These are phyloP conservation scores for Vannuccia rotundouncinata DNA, from an alignment of 2,888 invertebrate species.

Conservation along the genomic window DNA sequence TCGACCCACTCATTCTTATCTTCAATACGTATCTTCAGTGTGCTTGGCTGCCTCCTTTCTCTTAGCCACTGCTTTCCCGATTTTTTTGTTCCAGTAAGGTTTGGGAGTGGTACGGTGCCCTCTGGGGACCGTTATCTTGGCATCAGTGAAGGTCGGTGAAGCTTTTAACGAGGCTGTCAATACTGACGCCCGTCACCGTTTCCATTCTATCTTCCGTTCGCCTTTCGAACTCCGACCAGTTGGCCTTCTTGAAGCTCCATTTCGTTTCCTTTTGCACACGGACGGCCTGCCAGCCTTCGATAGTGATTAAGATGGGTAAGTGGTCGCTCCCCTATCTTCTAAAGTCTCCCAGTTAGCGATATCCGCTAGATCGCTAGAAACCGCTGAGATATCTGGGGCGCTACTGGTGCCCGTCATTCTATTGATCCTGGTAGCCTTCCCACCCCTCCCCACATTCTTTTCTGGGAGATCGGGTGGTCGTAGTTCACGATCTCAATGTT, in stretches of 20 bases:
- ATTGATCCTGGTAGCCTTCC: not conserved
- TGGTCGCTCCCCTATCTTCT: not conserved
- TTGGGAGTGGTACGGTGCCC: not conserved
- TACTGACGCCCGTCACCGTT: not conserved
- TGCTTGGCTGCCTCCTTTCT: not conserved
- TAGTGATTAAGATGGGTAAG: not conserved
- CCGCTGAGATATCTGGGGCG: not conserved
- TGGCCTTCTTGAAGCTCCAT: not conserved
- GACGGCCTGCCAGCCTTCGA: not conserved
- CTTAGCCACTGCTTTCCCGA: not conserved
- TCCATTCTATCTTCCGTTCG: not conserved
- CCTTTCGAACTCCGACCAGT: not conserved
- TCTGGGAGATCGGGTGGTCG: not conserved
- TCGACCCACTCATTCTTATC: not conserved
- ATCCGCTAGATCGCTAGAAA: not conserved
- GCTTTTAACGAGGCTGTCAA: not conserved
- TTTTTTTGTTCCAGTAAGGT: not conserved
- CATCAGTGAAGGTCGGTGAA: not conserved
- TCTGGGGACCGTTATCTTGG: not conserved
- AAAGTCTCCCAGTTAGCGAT: not conserved
- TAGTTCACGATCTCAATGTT: not conserved
- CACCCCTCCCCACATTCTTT: not conserved
- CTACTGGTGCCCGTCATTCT: not conserved
- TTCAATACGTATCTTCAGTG: not conserved
- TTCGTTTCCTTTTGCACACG: not conserved